Conservation (phyloP, 2,113 vertebrate genomes). For the Rhabdomys dilectus region DNA sequence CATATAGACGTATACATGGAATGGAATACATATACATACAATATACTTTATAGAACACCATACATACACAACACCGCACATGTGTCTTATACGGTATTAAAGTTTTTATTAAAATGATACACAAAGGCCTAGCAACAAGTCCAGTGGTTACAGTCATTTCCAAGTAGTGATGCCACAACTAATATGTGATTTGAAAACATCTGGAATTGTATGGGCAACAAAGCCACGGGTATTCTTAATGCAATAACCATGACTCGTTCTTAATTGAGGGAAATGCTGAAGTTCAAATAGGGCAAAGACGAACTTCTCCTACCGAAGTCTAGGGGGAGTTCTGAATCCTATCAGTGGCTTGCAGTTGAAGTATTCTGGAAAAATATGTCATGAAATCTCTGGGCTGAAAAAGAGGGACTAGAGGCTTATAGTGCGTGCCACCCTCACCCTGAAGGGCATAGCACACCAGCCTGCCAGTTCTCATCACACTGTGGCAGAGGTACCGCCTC, state of each 20-base stretch:
- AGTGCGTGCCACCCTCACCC: background rate
- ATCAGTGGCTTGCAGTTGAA: background rate
- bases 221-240: conserved; percentile 14
- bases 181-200: background rate
- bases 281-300: conserved; percentile 11
- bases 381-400: background rate
- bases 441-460: background rate
- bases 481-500: background rate
- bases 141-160: background rate
- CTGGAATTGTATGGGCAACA: conserved; percentile 18
- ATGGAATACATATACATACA: background rate
- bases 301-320: background rate
- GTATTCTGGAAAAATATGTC: background rate
- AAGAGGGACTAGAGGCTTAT: fast-evolving
- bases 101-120: background rate
- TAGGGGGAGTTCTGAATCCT: background rate
- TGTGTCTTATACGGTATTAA: background rate
- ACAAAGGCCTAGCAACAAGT: background rate
- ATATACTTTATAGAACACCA: background rate
- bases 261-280: conserved; percentile 32
- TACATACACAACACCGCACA: background rate
- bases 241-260: background rate
- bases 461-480: background rate
- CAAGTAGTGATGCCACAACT: background rate
- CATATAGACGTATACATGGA: background rate